A percentile compares a stretch with the other conserved stretches of the same genome.
Evolutionary conservation across 2,113 vertebrate genomes (phyloP).

Genomic region (Bolborhynchus lineola): DNA sequence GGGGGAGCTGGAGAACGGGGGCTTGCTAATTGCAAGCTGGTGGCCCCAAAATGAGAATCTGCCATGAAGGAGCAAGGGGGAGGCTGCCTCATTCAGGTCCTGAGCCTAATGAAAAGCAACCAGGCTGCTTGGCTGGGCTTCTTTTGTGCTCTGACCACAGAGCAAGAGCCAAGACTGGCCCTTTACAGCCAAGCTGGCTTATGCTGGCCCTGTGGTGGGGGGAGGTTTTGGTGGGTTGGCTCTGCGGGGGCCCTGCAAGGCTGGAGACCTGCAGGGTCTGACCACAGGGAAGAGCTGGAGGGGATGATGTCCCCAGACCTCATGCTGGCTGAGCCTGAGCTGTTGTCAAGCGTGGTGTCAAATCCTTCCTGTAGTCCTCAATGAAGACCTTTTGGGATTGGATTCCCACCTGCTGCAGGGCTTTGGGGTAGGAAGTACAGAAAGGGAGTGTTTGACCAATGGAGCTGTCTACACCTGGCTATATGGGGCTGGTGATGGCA

Average conservation of each 20-base stretch:
- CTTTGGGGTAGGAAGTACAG: neutral
- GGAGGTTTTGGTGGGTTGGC: neutral
- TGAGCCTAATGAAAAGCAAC: neutral
- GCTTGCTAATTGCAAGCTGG: neutral
- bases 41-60: neutral
- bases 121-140: neutral
- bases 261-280: neutral
- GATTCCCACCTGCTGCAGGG: neutral
- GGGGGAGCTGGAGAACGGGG: neutral
- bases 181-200: neutral
- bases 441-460: neutral
- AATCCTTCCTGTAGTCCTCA: neutral
- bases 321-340: fast-evolving
- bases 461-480: neutral
- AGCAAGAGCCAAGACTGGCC: neutral
- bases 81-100: neutral
- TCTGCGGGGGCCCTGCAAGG: neutral
- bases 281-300: neutral
- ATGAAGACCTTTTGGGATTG: neutral
- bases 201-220: fast-evolving
- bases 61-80: neutral
- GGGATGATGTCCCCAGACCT: neutral
- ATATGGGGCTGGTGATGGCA: neutral
- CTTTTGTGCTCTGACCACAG: neutral
- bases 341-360: neutral